These are phyloP conservation scores for Myrmecobius fasciatus DNA, from an alignment of 2,113 vertebrate genomes.

Conservation along the genomic window DNA sequence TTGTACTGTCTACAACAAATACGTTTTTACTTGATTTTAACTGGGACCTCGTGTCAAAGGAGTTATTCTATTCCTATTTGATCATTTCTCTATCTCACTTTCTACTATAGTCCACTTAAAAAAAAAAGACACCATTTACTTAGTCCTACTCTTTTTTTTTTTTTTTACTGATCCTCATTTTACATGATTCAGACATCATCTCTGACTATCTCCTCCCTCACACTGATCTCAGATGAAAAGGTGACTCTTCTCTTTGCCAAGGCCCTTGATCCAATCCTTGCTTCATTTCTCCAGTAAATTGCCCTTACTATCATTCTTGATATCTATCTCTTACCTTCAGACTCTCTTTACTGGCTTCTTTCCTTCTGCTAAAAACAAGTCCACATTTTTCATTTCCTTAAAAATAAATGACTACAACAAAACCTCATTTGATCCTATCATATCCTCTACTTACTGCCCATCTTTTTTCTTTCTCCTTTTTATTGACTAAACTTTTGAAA, in stretches of 20 bases:
- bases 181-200: neutral
- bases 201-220: neutral
- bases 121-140: neutral
- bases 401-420: neutral
- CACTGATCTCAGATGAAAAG: neutral
- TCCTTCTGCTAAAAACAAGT: neutral
- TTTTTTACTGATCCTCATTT: neutral
- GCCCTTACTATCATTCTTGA: too few relatives aligned
- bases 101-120: neutral
- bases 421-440: neutral
- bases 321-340: neutral
- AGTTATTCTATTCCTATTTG: neutral
- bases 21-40: neutral
- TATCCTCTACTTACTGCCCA: neutral
- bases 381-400: neutral
- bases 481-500: neutral
- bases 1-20: neutral
- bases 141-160: neutral
- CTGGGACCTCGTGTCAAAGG: neutral
- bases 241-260: neutral
- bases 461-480: neutral
- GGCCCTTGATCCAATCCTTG: neutral
- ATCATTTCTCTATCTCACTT: neutral
- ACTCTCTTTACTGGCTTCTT: neutral
- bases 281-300: neutral